phyloP scores from a whole-genome alignment of 2,888 invertebrate genomes.

The Sinodicranocentrus sp. region DNA sequence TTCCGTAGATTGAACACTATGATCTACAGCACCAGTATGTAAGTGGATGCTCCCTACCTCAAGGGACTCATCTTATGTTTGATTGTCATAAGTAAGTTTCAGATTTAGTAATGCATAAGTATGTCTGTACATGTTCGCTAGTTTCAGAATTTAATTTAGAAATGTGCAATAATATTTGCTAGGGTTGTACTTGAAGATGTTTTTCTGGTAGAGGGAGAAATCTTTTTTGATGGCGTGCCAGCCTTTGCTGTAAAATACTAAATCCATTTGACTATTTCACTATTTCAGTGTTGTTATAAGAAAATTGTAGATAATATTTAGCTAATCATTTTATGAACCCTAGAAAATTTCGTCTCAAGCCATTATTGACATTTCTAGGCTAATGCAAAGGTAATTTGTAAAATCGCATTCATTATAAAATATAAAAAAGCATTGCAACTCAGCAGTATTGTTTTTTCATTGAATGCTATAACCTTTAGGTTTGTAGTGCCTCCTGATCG shows the following conservation, averaged over 20 bases:
- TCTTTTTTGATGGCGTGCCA: slow-evolving; percentile 66
- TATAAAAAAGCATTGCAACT: background rate
- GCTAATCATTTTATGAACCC: background rate
- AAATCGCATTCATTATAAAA: background rate
- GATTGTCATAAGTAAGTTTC: slow-evolving; percentile 48
- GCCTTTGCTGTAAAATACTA: slow-evolving; percentile 59
- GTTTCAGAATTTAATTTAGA: too few species aligned
- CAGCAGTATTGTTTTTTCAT: background rate
- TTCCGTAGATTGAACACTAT: slow-evolving; percentile 55
- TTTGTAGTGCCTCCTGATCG: slow-evolving; percentile 72
- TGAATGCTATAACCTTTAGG: slow-evolving; percentile 56
- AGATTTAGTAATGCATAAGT: background rate
- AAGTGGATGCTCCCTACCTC: slow-evolving; percentile 52
- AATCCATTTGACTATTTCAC: background rate
- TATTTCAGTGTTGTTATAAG: background rate
- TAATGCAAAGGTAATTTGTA: slow-evolving; percentile 24
- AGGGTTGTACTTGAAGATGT: slow-evolving; percentile 55
- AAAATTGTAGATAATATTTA: too few species aligned
- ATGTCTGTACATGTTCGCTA: too few species aligned
- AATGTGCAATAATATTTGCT: too few species aligned
- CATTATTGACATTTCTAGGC: slow-evolving; percentile 66
- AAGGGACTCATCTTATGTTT: slow-evolving; percentile 59
- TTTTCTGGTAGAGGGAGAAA: slow-evolving; percentile 58
- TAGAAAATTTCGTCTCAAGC: slow-evolving; percentile 72
- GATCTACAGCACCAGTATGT: slow-evolving; percentile 62